A percentile compares a stretch with the other conserved stretches of the same genome.
Evolutionary conservation across 64 coral and sea anemone genomes (phyloP).

Genomic region (Acropora yongei): DNA sequence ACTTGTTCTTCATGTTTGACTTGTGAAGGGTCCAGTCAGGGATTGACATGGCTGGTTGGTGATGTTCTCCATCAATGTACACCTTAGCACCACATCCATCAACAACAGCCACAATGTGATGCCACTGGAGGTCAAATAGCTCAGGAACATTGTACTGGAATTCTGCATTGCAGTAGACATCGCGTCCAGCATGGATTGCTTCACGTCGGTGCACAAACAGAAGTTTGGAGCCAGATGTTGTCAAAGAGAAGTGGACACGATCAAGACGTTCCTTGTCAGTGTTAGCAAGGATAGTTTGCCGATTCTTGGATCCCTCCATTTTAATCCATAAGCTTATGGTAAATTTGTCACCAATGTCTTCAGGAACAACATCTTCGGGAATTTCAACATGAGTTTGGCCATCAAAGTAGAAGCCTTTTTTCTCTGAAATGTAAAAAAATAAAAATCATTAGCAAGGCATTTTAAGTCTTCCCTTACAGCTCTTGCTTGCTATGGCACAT

Average conservation of each 20-base stretch:
- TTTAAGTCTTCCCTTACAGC: too few relatives aligned
- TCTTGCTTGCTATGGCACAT: background rate
- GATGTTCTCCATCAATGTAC: slow-evolving; percentile 73
- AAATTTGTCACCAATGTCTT: slow-evolving; percentile 75
- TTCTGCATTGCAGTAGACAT: slow-evolving; percentile 83
- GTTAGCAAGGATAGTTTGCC: slow-evolving; percentile 73
- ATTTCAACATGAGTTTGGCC: slow-evolving; percentile 65
- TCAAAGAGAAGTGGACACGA: slow-evolving; percentile 84
- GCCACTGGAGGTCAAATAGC: slow-evolving; percentile 82
- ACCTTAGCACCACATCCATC: slow-evolving; percentile 70
- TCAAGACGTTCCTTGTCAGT: slow-evolving; percentile 75
- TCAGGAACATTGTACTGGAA: slow-evolving; percentile 68
- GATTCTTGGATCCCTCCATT: slow-evolving; percentile 37
- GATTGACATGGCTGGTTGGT: slow-evolving; percentile 9
- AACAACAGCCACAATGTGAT: slow-evolving; percentile 68
- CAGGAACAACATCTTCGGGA: slow-evolving; percentile 57
- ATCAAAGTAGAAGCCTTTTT: slow-evolving; percentile 66
- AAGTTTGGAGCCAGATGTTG: slow-evolving; percentile 49
- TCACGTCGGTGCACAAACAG: slow-evolving; percentile 70
- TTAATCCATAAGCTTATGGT: slow-evolving; percentile 86
- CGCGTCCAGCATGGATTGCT: slow-evolving; percentile 63
- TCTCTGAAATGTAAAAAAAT: slow-evolving; percentile 38
- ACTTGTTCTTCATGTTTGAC: slow-evolving; percentile 54
- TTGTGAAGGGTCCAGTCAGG: slow-evolving; percentile 87
- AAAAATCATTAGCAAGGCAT: background rate